These are phyloP conservation scores for Cyprinodon tularosa DNA, from an alignment of 2,113 vertebrate species.

Conservation along the genomic window DNA sequence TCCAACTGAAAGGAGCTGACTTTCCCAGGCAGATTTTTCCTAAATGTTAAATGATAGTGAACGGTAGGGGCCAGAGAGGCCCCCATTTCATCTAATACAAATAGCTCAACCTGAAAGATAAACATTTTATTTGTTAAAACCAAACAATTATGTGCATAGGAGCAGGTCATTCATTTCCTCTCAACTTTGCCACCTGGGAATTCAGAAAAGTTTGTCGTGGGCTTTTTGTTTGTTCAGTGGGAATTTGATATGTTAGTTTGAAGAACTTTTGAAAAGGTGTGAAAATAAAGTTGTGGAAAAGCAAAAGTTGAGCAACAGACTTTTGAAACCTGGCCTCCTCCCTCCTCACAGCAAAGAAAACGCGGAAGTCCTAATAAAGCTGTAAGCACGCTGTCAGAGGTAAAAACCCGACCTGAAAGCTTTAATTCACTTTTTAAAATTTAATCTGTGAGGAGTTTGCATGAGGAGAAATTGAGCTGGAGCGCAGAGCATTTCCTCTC, in stretches of 20 bases:
- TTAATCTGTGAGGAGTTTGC: slow-evolving; percentile 4
- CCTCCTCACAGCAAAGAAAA: slow-evolving; percentile 32
- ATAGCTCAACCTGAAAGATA: background rate
- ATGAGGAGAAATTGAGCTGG: background rate
- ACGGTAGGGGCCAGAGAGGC: background rate
- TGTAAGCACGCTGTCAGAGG: slow-evolving; percentile 55
- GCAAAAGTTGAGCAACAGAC: background rate
- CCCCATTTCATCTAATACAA: background rate
- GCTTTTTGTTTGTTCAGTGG: too few species aligned
- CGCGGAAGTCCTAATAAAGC: slow-evolving; percentile 70
- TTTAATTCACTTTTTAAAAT: background rate
- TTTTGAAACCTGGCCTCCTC: slow-evolving; percentile 12
- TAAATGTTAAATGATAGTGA: slow-evolving; percentile 10
- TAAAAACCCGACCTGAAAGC: background rate
- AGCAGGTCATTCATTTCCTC: background rate
- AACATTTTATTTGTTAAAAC: background rate
- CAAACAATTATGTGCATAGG: background rate
- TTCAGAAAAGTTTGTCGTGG: too few species aligned
- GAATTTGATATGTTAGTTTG: too few species aligned
- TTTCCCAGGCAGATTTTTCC: background rate
- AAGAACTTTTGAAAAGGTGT: background rate
- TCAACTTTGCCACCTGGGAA: background rate
- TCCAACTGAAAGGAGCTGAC: background rate
- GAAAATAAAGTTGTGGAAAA: background rate
- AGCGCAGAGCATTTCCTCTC: background rate